Percentiles rank a stretch among this genome's conserved stretches.
phyloP scores from a whole-genome alignment of 1,140 invertebrate genomes.

The Tetragonula clypearis region DNA sequence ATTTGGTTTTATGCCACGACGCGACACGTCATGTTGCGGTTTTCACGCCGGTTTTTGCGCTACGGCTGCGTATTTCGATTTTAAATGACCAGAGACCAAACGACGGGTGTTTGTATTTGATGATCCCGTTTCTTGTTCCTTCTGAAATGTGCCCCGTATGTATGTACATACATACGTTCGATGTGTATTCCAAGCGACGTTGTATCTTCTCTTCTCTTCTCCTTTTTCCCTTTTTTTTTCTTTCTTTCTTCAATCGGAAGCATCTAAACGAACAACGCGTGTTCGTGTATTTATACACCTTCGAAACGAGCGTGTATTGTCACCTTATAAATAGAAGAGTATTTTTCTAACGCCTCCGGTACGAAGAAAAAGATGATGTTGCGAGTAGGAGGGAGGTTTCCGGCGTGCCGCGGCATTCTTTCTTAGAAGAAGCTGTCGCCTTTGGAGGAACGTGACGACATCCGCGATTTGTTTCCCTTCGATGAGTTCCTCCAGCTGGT shows the following conservation, averaged over 20 bases:
- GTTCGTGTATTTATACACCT: not conserved
- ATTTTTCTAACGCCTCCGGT: slow-evolving; percentile 27
- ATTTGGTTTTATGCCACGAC: slow-evolving; percentile 35
- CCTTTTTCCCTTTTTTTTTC: too few relatives aligned
- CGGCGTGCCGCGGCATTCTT: not conserved
- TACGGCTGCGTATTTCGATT: not conserved
- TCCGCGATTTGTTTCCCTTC: slow-evolving; percentile 40
- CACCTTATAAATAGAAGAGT: slow-evolving; percentile 26
- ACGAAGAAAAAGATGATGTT: slow-evolving; percentile 2
- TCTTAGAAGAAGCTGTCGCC: not conserved
- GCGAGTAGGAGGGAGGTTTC: slow-evolving; percentile 3
- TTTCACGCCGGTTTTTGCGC: not conserved
- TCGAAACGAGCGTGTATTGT: not conserved
- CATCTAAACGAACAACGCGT: not conserved
- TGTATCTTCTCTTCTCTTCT: not conserved
- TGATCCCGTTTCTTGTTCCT: not conserved
- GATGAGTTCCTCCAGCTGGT: slow-evolving; percentile 52
- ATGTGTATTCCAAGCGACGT: not conserved
- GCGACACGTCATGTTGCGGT: not conserved
- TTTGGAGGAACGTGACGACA: slow-evolving; percentile 45
- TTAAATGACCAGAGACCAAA: slow-evolving; percentile 32
- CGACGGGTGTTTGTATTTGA: not conserved
- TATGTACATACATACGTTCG: too few relatives aligned
- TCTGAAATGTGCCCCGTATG: not conserved
- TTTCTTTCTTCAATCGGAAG: not conserved